Evolutionary conservation across 1,140 invertebrate genomes (phyloP), one percentile per base, ranked within the genome.

Genomic region (Thaumetopoea pityocampa): DNA sequence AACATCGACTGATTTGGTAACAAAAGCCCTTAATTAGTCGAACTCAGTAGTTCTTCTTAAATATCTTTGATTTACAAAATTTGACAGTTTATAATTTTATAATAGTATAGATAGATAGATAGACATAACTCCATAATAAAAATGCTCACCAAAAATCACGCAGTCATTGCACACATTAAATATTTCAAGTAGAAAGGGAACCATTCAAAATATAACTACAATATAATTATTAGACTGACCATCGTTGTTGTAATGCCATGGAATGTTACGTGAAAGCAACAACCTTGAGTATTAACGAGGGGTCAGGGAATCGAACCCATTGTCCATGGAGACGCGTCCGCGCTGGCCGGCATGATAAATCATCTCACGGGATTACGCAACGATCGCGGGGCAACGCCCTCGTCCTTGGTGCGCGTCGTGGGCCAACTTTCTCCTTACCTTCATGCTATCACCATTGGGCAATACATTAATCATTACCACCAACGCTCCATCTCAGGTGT

Each of bases 301-400:
- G 41, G 26, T 56, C 51, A 51, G 30, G 51, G 46, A 27, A 43
- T 46, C 36, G 34, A 44, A 69, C 62, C 70, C 68, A 71, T 73
- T 59, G 67, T 74, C 71, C 73, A 73, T 71, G 57, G 67, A 70
- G 64, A 36, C 55, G 49, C 48, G 62, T 68, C 61, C 60, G 66
- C 51, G 37, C 26, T 28, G 27, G 27, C 28, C 36, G 12, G 19
- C 4, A 28, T 23, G 10, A 40, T 30, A 22, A 41, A 30, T 10
- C 69, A 67, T 69, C 65, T 71, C 65, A 67, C 55, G 61, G 19
- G 32, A 55, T 82, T 82, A 55, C 74, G 69, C 62, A 82, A 82
- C 36, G 49, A 19, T 26, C 51, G 65, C n/a, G 67, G 72, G 67
- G 47, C 69, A 56, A 45, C 50, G 71, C 55, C 52, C 71, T 70